Percentiles rank a stretch among this genome's conserved stretches.
Conservation (phyloP, 2,797 vertebrate species). For the Caiman crocodilus region DNA sequence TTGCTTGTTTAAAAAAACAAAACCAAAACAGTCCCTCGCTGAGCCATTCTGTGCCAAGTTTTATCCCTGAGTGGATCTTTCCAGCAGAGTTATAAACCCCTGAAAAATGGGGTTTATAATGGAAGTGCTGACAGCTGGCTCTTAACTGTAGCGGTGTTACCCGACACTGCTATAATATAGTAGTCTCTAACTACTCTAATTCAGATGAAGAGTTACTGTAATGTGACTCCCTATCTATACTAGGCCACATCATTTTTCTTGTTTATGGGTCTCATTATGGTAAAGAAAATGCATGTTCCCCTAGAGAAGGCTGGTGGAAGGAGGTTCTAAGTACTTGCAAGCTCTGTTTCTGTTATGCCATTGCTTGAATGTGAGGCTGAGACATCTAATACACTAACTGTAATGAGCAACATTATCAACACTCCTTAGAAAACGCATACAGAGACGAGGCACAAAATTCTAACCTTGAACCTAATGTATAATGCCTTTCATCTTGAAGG, state of each 20-base stretch:
- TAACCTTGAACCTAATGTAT: background rate
- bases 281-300: slow-evolving; percentile 55
- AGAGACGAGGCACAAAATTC: background rate
- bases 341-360: background rate
- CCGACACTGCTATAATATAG: slow-evolving; percentile 1
- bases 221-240: slow-evolving; percentile 57
- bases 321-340: slow-evolving; percentile 35
- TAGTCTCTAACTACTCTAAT: slow-evolving; percentile 62
- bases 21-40: slow-evolving; percentile 19
- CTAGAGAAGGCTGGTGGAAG: slow-evolving; percentile 12
- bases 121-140: slow-evolving; percentile 58
- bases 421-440: slow-evolving; percentile 13
- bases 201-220: slow-evolving; percentile 66
- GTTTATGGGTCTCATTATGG: slow-evolving; percentile 65
- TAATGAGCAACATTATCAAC: slow-evolving; percentile 35
- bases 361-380: background rate
- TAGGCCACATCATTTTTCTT: slow-evolving; percentile 46
- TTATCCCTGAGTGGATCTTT: slow-evolving; percentile 27
- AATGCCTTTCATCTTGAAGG: slow-evolving; percentile 11
- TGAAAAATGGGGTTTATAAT: slow-evolving; percentile 69
- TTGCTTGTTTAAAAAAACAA: slow-evolving; percentile 18
- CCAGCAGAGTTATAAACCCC: slow-evolving; percentile 48
- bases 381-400: slow-evolving; percentile 6
- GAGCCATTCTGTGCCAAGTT: slow-evolving; percentile 34
- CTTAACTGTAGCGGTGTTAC: slow-evolving; percentile 49